Evolutionary conservation across 1,140 invertebrate genomes (phyloP).

Genomic region (Heliothis virescens): DNA sequence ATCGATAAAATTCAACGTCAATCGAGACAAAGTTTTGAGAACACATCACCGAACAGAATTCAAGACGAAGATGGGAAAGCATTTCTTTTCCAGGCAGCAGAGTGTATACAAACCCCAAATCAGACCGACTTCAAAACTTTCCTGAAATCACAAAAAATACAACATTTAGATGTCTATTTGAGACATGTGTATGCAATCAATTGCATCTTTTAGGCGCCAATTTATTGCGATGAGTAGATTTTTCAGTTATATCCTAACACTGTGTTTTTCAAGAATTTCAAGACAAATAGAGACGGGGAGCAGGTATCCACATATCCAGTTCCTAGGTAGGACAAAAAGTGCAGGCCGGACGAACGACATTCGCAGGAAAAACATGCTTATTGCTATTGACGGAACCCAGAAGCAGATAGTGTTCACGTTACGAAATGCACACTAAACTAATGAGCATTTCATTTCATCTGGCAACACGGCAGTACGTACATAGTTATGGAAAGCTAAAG

Average conservation of each 20-base stretch:
- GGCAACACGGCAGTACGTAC: slow-evolving; percentile 5
- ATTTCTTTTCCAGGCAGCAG: slow-evolving; percentile 65
- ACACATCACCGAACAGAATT: slow-evolving; percentile 50
- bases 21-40: slow-evolving; percentile 54
- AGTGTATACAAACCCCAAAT: slow-evolving; percentile 65
- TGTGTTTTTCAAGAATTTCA: slow-evolving; percentile 14
- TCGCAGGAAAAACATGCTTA: slow-evolving; percentile 40
- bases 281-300: slow-evolving; percentile 22
- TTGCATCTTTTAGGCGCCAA: slow-evolving; percentile 5
- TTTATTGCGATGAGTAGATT: slow-evolving; percentile 43
- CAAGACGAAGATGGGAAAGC: slow-evolving; percentile 72
- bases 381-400: slow-evolving; percentile 23
- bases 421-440: slow-evolving; percentile 18
- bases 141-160: slow-evolving; percentile 82
- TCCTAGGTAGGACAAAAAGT: slow-evolving; percentile 18
- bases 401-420: neutral
- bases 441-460: slow-evolving; percentile 9
- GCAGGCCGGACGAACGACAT: slow-evolving; percentile 39
- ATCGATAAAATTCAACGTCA: slow-evolving; percentile 60
- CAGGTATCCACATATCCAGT: slow-evolving; percentile 19
- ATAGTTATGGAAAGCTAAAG: slow-evolving; percentile 10
- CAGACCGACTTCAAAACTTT: slow-evolving; percentile 78
- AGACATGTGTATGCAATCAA: slow-evolving; percentile 2
- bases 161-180: slow-evolving; percentile 47
- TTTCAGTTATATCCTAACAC: slow-evolving; percentile 35